Percentiles rank a stretch among this genome's conserved stretches.
phyloP scores from a whole-genome alignment of 2,113 vertebrate species.

The Heterochromis multidens region DNA sequence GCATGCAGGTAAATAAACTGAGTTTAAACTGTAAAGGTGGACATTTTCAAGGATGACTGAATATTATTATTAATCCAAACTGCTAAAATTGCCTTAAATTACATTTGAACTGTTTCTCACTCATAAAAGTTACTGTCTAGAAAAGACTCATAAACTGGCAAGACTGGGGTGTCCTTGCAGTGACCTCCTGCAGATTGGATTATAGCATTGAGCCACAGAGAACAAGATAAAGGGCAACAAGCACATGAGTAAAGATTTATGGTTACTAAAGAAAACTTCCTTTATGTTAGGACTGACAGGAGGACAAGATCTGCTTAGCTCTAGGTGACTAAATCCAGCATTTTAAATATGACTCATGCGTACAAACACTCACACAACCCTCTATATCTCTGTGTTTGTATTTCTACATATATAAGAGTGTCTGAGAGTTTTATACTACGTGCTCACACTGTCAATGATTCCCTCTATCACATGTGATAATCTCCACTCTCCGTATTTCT shows the following conservation, averaged over 20 bases:
- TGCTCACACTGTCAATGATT: slow-evolving; percentile 38
- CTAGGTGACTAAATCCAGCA: slow-evolving; percentile 10
- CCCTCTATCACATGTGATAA: slow-evolving; percentile 22
- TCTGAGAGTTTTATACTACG: slow-evolving; percentile 27
- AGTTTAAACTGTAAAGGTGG: background rate
- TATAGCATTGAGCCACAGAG: slow-evolving; percentile 1
- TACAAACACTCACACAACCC: background rate
- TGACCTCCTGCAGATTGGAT: slow-evolving; percentile 11
- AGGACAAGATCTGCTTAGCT: slow-evolving; percentile 2
- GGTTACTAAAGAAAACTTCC: slow-evolving; percentile 2
- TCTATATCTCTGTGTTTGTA: background rate
- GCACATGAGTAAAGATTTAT: background rate
- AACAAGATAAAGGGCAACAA: background rate
- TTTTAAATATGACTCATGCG: slow-evolving; percentile 24
- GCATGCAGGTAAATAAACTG: rapidly evolving
- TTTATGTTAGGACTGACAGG: background rate
- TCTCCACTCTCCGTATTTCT: slow-evolving; percentile 25
- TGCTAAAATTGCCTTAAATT: background rate
- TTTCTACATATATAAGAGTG: slow-evolving; percentile 10
- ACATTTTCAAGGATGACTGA: background rate
- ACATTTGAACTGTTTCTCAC: background rate
- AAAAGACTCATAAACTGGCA: slow-evolving; percentile 4
- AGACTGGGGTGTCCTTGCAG: slow-evolving; percentile 16
- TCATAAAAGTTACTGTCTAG: background rate
- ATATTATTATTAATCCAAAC: background rate